Base-by-base conservation (phyloP, 2,113 vertebrate genomes). In the Neopipo cinnamomea region DNA sequence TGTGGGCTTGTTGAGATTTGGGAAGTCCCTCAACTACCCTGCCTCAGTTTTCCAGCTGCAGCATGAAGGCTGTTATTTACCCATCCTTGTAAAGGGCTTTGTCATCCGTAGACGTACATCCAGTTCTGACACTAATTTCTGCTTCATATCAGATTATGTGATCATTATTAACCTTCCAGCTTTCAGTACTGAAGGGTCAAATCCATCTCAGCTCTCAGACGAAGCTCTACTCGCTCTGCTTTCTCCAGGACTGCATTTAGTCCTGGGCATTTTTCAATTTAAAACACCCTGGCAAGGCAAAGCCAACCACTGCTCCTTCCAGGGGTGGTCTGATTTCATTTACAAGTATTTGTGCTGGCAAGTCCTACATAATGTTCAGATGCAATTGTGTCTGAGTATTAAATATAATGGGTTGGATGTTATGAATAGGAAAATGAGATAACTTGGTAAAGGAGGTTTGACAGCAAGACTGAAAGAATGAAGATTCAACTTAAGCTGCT, bases 401-500 rank as follows among this genome's bases (percentile, higher is more conserved):
- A 97, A 96, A 96, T 94, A 96, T 92, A 96, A 96, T 24, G 78
- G 89, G 59, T 89, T 96, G 88, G 88, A 91, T 97, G 96, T 97
- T 98, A 98, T 97, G 96, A 98, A 97, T 96, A 98, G 94, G 97
- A 97, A 98, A 98, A 98, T 97, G 75, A 97, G 96, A 97, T 95
- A 88, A 94, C 84, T 70, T 78, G 61, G 53, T 95, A 97, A 96
- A 98, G 97, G 97, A 96, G 85, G 39, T 84, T 95, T 98, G 98
- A 98, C 98, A 98, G 97, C 91, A 68, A 97, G 96, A 98, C 97
- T 93, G 95, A 97, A 97, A 97, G 97, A 97, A 97, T 92, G 96
- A 98, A 98, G 98, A 97, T 97, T 97, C 98, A 97, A 94, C 96
- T 96, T 97, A 97, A 98, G 97, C 97, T 97, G 97, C 79, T 97